Conservation (phyloP, 2,113 vertebrate species). For the Ctenomys sociabilis region DNA sequence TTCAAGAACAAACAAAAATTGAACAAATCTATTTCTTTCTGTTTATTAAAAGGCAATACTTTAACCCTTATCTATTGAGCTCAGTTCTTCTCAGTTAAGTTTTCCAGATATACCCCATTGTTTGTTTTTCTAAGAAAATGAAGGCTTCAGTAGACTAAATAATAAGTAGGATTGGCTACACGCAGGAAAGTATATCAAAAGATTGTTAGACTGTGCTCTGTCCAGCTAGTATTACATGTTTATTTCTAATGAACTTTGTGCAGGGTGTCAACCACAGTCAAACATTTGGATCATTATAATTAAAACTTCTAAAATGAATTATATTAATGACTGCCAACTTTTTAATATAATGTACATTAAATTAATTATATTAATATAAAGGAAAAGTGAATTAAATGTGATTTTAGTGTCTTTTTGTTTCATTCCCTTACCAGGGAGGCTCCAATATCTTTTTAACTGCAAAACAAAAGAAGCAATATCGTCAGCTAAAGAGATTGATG, state of each 20-base stretch:
- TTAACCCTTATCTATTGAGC: not conserved
- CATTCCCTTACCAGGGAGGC: conserved; percentile 79
- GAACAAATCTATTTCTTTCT: not conserved
- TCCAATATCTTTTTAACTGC: conserved; percentile 83
- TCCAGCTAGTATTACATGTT: not conserved
- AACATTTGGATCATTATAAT: not conserved
- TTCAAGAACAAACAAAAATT: not conserved
- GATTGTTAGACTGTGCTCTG: not conserved
- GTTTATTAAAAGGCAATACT: not conserved
- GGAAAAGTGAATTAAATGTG: not conserved
- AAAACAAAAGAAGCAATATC: conserved; percentile 82
- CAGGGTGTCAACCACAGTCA: not conserved
- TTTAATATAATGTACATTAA: not conserved
- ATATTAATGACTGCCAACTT: not conserved
- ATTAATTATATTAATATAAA: not conserved
- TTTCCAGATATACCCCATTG: not conserved
- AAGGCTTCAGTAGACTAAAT: not conserved
- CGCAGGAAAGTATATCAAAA: not conserved
- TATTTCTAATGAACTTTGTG: conserved; percentile 1
- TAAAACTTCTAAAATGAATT: not conserved
- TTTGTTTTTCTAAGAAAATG: not conserved
- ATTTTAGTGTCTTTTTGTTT: conserved; percentile 70
- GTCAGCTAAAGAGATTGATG: conserved; percentile 78
- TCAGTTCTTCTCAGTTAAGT: not conserved
- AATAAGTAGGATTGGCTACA: not conserved